phyloP scores from a whole-genome alignment of 2,888 invertebrate genomes.

The Monochamus alternatus region DNA sequence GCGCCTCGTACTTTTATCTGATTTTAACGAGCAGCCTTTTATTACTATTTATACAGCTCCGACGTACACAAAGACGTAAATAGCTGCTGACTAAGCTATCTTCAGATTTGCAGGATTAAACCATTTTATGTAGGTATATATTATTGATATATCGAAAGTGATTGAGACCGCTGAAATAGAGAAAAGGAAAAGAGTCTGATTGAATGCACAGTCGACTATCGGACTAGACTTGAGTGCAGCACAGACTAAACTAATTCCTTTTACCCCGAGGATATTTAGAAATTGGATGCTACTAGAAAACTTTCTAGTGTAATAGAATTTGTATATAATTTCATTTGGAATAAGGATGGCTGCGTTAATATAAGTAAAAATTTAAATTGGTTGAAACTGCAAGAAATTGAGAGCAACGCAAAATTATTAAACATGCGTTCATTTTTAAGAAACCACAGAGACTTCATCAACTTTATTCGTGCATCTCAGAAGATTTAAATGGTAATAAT shows the following conservation, averaged over 20 bases:
- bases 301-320: too few relatives aligned
- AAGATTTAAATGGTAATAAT: too few relatives aligned
- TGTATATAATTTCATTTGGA: too few relatives aligned
- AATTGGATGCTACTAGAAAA: not conserved
- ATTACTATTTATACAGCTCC: not conserved
- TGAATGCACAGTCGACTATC: not conserved
- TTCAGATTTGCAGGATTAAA: not conserved
- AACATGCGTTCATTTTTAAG: too few relatives aligned
- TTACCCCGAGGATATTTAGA: not conserved
- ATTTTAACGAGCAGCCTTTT: not conserved
- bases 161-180: conserved; percentile 11
- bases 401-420: too few relatives aligned
- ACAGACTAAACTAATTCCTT: not conserved
- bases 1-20: not conserved
- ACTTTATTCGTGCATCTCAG: too few relatives aligned
- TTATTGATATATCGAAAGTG: conserved; percentile 19
- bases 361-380: too few relatives aligned
- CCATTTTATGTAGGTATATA: not conserved
- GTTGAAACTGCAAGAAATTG: too few relatives aligned
- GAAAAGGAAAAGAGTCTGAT: not conserved
- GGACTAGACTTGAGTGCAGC: not conserved
- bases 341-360: too few relatives aligned
- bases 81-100: conserved; percentile 8
- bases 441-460: too few relatives aligned
- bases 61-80: conserved; percentile 17